Evolutionary conservation across 2,888 invertebrate species (phyloP).

Genomic region (Drosophila koepferae): DNA sequence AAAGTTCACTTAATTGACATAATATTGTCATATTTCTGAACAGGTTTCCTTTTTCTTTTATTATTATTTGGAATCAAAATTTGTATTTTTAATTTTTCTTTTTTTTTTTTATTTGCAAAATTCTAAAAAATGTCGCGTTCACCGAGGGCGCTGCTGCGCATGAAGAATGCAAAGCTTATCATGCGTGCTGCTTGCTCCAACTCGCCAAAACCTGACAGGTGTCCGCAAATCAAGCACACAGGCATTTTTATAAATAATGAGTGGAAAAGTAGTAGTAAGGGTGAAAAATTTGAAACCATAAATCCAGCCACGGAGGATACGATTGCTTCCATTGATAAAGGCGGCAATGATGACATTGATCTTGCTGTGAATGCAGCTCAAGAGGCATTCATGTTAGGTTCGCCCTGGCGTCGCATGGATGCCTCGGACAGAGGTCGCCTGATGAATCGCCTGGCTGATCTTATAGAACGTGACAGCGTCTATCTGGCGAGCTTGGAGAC

Average conservation of each 20-base stretch:
- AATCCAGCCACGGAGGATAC: constrained; percentile 93
- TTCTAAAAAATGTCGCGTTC: background rate
- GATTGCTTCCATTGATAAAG: constrained; percentile 93
- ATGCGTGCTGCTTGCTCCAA: background rate
- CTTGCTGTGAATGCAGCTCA: constrained; percentile 92
- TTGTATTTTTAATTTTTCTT: background rate
- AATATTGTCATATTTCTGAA: background rate
- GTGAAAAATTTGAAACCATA: constrained; percentile 93
- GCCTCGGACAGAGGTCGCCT: constrained; percentile 93
- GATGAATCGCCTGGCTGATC: constrained; percentile 91
- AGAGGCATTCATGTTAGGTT: constrained; percentile 90
- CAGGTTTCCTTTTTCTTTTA: background rate
- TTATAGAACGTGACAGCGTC: constrained; percentile 90
- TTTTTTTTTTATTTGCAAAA: background rate
- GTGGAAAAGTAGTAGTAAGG: constrained; percentile 94
- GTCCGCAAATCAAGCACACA: background rate
- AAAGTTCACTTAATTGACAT: too few relatives aligned
- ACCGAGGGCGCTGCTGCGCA: background rate
- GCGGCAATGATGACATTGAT: constrained; percentile 90
- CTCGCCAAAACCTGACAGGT: background rate
- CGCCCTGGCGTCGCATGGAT: constrained; percentile 94
- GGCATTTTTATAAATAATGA: constrained; percentile 95
- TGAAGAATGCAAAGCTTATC: background rate
- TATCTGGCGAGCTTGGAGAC: constrained; percentile 96
- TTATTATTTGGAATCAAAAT: background rate